Conservation (phyloP, 2,797 vertebrate species). For the Hydrolagus colliei region DNA sequence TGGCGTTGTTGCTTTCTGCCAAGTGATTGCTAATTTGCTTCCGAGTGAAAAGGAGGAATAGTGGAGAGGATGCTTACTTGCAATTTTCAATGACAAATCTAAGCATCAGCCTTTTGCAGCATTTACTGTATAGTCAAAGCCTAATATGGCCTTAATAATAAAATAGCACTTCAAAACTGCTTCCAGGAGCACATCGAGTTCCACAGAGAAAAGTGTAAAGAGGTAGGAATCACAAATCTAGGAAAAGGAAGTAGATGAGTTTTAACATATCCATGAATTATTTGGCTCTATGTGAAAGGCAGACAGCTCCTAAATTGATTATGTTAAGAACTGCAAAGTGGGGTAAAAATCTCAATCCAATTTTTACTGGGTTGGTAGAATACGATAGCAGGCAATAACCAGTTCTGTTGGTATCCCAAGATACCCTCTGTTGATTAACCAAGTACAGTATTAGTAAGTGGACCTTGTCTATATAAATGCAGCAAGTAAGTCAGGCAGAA, state of each 20-base stretch:
- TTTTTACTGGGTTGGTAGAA: neutral
- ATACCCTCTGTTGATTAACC: neutral
- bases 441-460: neutral
- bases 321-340: neutral
- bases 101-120: neutral
- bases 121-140: neutral
- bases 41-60: neutral
- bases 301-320: neutral
- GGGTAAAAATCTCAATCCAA: neutral
- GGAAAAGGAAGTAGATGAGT: neutral
- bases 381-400: neutral
- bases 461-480: neutral
- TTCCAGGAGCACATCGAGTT: neutral
- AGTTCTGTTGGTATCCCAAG: neutral
- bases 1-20: neutral
- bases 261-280: neutral
- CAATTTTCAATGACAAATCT: constrained; percentile 13
- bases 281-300: neutral
- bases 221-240: neutral
- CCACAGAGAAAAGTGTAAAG: neutral
- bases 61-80: neutral
- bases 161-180: neutral
- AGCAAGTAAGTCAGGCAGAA: neutral
- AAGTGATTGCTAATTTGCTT: neutral
- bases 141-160: neutral